These are phyloP conservation scores for Drosophila watanabei DNA, from an alignment of 1,140 invertebrate species.

Conservation along the genomic window DNA sequence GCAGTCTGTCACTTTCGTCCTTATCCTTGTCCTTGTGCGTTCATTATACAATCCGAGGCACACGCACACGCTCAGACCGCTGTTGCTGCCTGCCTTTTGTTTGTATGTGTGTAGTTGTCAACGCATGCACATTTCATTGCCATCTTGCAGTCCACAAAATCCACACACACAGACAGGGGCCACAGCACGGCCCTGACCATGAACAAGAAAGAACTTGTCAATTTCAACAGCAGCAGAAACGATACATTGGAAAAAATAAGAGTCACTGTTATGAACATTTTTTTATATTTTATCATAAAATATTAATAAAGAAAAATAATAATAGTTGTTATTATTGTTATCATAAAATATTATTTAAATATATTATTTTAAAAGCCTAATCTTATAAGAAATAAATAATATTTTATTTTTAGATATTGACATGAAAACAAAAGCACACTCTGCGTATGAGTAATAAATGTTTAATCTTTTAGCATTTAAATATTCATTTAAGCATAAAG, in stretches of 20 bases:
- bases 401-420: background rate
- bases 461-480: background rate
- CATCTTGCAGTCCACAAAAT: constrained; percentile 40
- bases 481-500: background rate
- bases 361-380: too few species aligned
- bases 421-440: background rate
- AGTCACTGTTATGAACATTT: background rate
- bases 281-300: background rate
- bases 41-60: constrained; percentile 55
- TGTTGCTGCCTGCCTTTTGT: constrained; percentile 21
- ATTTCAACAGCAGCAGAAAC: constrained; percentile 45
- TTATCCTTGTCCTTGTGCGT: constrained; percentile 54
- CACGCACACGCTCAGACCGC: constrained; percentile 39
- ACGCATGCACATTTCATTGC: constrained; percentile 67
- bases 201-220: constrained; percentile 71
- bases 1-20: constrained; percentile 25
- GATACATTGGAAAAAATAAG: background rate
- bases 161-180: constrained; percentile 1
- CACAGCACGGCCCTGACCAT: constrained; percentile 67
- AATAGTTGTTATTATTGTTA: too few species aligned
- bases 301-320: too few species aligned
- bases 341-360: too few species aligned
- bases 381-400: too few species aligned
- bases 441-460: background rate
- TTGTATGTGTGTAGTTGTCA: constrained; percentile 40